phyloP scores from a whole-genome alignment of 2,888 invertebrate genomes.

The Macrosiphum euphorbiae region DNA sequence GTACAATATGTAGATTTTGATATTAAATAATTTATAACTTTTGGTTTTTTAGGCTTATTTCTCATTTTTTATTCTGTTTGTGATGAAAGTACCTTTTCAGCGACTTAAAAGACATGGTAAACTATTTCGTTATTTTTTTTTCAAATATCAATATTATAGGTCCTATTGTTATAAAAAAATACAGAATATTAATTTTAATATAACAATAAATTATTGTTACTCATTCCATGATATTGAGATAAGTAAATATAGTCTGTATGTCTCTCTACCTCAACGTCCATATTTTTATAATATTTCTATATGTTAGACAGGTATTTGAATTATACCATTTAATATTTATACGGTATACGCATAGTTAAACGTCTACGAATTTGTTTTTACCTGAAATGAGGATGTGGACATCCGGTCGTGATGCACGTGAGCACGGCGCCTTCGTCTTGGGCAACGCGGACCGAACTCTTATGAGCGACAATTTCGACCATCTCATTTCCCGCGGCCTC shows the following conservation, averaged over 20 bases:
- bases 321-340: neutral
- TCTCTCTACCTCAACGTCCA: neutral
- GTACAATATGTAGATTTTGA: neutral
- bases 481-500: conserved; percentile 81
- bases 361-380: conserved; percentile 69
- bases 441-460: conserved; percentile 78
- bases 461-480: conserved; percentile 81
- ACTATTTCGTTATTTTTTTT: neutral
- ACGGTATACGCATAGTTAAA: neutral
- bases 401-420: conserved; percentile 84
- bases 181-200: neutral
- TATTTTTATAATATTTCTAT: neutral
- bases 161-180: neutral
- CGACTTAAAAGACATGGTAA: neutral
- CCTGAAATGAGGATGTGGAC: conserved; percentile 85
- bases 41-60: neutral
- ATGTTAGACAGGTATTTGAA: neutral
- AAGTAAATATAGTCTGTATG: neutral
- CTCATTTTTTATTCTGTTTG: neutral
- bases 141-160: neutral
- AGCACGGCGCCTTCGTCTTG: conserved; percentile 83
- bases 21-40: neutral
- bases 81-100: neutral
- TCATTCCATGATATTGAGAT: neutral
- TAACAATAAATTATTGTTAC: neutral